Evolutionary conservation across 2,888 invertebrate species (phyloP).

Genomic region (Zele albiditarsus): DNA sequence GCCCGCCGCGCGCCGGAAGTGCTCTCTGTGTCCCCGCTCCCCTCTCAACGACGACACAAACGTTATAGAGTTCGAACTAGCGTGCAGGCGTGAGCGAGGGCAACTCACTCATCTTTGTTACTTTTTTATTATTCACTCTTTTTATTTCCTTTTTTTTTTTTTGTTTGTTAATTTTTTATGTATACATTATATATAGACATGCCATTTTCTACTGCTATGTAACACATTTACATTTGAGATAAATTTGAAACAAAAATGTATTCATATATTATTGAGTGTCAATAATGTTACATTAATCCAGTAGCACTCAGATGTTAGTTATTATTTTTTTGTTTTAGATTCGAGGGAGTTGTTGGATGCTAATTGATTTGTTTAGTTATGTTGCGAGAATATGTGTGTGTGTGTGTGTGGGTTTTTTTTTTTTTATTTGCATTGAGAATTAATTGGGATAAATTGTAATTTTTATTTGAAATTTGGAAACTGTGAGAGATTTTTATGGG

Average conservation of each 20-base stretch:
- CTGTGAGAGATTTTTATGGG: no score
- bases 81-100: constrained; percentile 1
- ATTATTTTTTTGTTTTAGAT: neutral
- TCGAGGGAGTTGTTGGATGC: no score
- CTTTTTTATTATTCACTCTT: neutral
- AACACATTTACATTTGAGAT: neutral
- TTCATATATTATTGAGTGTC: neutral
- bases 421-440: no score
- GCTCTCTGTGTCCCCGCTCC: constrained; percentile 51
- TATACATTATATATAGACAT: neutral
- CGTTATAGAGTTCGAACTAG: constrained; percentile 29
- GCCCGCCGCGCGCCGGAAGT: constrained; percentile 58
- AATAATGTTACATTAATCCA: neutral
- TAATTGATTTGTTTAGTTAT: no score
- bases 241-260: neutral
- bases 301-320: neutral
- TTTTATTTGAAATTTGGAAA: no score
- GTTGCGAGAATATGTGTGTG: no score
- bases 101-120: constrained; percentile 22
- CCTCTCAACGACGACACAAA: constrained; percentile 43
- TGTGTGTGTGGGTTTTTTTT: no score
- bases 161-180: neutral
- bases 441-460: no score
- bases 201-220: neutral
- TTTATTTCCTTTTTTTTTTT: neutral